Base-by-base conservation (phyloP, 2,888 invertebrate species). In the Aspidiotus destructor region DNA sequence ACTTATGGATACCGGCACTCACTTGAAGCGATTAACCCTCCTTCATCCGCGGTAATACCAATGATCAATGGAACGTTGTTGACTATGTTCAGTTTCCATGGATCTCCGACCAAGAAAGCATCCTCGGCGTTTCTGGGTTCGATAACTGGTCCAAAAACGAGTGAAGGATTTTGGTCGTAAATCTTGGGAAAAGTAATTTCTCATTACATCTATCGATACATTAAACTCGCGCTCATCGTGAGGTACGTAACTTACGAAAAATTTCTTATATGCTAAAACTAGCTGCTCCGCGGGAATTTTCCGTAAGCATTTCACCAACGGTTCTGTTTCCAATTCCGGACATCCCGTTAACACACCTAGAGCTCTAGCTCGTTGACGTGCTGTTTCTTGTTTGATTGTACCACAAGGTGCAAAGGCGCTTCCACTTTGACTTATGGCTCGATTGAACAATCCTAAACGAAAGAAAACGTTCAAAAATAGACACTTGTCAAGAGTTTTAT, bases 51-150 rank as follows among this genome's bases (percentile, higher is more conserved):
- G n/a, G n/a, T n/a, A 6, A 48, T 3, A 13, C 48, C 48, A 3
- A 48, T 13, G 2, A 48, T 48, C 48, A 11, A 44, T 9, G 61
- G 48, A 13, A 61, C 44, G 10, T 61, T 42, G 1, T 41, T 15
- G 44, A 41, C 41, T n/a, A n/a, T 44, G 42, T 61, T 41, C 42
- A n/a, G 17, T 7, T 61, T 15, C 61, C 13, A 61, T 15, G 44
- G 44, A 16, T 16, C 15, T 61, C 42, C 44, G 6, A 7, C 15
- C 1, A 61, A 17, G 3, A 61, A 41, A 44, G 61, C 61, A 17
- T 44, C 61, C 7, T 44, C 16, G 8, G 44, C 61, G 10, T 7
- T 44, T 9, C n/a, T 15, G 8, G 42, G 61, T 44, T 61, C 48
- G 15, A 9, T 7, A 42, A 61, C 61, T 7, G 44, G 13, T 0